Base-by-base conservation (phyloP, 2,797 vertebrate genomes). In the Falco columbarius region DNA sequence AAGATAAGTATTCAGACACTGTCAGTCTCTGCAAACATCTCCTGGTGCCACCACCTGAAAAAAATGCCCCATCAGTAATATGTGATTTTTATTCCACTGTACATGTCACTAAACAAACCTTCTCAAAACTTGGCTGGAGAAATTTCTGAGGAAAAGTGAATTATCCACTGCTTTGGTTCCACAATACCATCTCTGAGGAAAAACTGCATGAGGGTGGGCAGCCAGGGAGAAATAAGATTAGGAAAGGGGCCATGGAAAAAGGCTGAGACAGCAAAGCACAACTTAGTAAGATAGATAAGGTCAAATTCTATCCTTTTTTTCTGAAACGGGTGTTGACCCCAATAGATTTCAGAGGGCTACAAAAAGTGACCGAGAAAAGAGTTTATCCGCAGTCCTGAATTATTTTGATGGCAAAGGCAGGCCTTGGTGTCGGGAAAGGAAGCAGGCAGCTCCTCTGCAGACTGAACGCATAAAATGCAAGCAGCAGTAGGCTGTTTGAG, bases 11-110 rank as follows among this genome's bases (percentile, higher is more conserved):
- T 97, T 98, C 97, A 97, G 97, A 98, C 97, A 96, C 74, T 94
- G 97, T 98, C 97, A 98, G 91, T 96, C 94, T 97, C 97, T 97
- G 86, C 96, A 98, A 98, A 97, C 93, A 96, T 98, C 97, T 96
- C 70, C 65, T 83, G 80, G 63, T 97, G 96, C 96, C 92, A 98
- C 82, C 84, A 97, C 95, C 95, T 98, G 85, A 81, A 95, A 95
- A 95, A 89, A 84, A 8, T 5, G 93, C 72, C 90, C 86, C 90
- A 87, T 97, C 97, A 97, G 94, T 95, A 97, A 84, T 70, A 77
- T 16, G 7, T 79, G 92, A 66, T 94, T 97, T 94, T 97, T 95
- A 93, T 88, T 97, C 77, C 82, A 86, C 70, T 71, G 75, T 86
- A 75, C 85, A 44, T 71, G 56, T 79, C 86, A 88, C 49, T 88